A percentile compares a stretch with the other conserved stretches of the same genome.
Evolutionary conservation across 1,140 invertebrate genomes (phyloP).

Genomic region (Himalopsyche phryganea): DNA sequence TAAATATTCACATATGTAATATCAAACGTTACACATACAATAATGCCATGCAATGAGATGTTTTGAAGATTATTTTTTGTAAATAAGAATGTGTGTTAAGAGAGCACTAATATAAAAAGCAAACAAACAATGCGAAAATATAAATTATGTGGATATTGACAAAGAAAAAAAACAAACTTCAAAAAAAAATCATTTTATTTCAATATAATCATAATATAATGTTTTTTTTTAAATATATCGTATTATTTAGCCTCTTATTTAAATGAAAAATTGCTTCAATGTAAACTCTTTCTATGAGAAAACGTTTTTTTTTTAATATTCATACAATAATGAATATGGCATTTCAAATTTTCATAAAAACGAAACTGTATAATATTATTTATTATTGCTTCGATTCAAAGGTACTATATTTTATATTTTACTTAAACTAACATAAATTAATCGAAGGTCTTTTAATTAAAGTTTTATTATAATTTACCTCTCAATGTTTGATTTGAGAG

Average conservation of each 20-base stretch:
- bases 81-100: too few relatives aligned
- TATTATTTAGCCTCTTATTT: background rate
- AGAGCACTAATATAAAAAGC: too few relatives aligned
- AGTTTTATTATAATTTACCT: background rate
- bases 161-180: background rate
- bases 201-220: background rate
- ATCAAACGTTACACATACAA: too few relatives aligned
- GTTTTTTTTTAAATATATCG: constrained; percentile 1
- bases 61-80: too few relatives aligned
- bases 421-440: constrained; percentile 4
- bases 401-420: background rate
- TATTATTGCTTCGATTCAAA: constrained; percentile 28
- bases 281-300: too few relatives aligned
- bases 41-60: too few relatives aligned
- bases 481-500: too few relatives aligned
- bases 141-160: too few relatives aligned
- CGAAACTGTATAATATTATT: constrained; percentile 34
- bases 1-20: too few relatives aligned
- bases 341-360: constrained; percentile 35
- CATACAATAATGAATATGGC: background rate
- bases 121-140: too few relatives aligned
- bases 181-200: background rate
- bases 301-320: background rate
- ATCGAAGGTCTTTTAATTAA: background rate
- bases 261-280: too few relatives aligned